phyloP scores from a whole-genome alignment of 23 tunicate genomes.

The Ascidia mentula region DNA sequence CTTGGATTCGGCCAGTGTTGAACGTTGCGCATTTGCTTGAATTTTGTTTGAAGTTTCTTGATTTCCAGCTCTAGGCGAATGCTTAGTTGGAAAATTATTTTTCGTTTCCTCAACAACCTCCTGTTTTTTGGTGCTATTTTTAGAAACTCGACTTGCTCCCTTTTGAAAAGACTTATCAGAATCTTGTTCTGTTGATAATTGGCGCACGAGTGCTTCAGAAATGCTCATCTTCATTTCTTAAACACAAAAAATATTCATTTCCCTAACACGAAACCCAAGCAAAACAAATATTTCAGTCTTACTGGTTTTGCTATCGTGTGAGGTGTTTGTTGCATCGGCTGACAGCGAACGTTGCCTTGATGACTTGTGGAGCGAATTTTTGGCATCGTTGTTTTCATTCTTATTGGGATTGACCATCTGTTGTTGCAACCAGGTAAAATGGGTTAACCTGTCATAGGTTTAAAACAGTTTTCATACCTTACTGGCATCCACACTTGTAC shows the following conservation, averaged over 20 bases:
- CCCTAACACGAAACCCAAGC: too few species aligned
- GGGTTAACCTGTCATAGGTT: too few species aligned
- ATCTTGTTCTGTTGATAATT: neutral
- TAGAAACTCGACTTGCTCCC: too few species aligned
- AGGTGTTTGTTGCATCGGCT: neutral
- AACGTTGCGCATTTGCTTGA: too few species aligned
- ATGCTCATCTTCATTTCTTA: conserved; percentile 15
- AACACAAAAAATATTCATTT: too few species aligned
- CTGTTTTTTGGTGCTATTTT: too few species aligned
- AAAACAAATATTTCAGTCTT: neutral
- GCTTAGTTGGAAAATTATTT: too few species aligned
- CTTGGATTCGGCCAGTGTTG: too few species aligned
- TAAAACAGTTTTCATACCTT: neutral
- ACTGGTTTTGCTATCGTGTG: neutral
- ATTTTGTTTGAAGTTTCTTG: too few species aligned
- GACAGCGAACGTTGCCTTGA: neutral
- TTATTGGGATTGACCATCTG: neutral
- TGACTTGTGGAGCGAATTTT: neutral
- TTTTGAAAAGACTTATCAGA: neutral
- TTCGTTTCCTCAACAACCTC: too few species aligned
- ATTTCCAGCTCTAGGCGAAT: too few species aligned
- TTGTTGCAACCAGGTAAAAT: too few species aligned
- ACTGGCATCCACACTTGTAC: conserved; percentile 58
- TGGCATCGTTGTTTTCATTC: neutral
- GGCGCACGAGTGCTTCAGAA: conserved; percentile 41